Base-by-base conservation (phyloP, 1,140 invertebrate species). In the Drosophila kohkoa region DNA sequence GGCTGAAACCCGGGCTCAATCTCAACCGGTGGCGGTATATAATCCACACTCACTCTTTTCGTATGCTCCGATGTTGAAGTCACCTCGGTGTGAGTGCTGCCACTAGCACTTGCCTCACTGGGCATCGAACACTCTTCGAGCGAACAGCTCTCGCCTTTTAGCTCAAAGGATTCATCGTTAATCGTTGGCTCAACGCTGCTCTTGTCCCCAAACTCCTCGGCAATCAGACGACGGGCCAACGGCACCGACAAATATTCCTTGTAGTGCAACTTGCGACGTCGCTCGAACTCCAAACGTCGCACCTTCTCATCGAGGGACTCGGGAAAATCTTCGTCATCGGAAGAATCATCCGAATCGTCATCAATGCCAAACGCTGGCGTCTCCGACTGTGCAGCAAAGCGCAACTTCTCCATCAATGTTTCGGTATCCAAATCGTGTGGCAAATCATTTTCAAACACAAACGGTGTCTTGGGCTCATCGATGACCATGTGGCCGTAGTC, bases 401-500 rank as follows among this genome's bases (percentile, higher is more conserved):
- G 60, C 25, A 88, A 25, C 94, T 96, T 96, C 79, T 96, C 96
- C 86, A 96, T 95, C 72, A 98, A 91, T 46, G 95, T 94, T 48
- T 94, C 93, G 0, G 96, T 95, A 92, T 98, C 96, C 68, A 97
- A 91, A 62, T 95, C 94, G 89, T 96, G 95, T 1, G 68, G 35
- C 73, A 95, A 93, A 25, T 95, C 95, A 72, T 95, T 94, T 86
- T 96, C 96, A 16, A 72, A 82, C 0, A 90, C 77, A 91, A 96
- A 99, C 0, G 99, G 99, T 3, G 99, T 99, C 93, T 98, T 97
- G 25, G 98, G 98, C 93, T 99, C 98, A 82, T 99, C 97, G 54
- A 99, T 98, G 93, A 99, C 98, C 98, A 99, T 99, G 92, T 99
- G 98, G 4, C 99, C 99, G 93, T 99, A 99, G 93, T 99, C 98